These are phyloP conservation scores for Rhorus exstirpatorius DNA, from an alignment of 2,888 invertebrate genomes.

Conservation along the genomic window DNA sequence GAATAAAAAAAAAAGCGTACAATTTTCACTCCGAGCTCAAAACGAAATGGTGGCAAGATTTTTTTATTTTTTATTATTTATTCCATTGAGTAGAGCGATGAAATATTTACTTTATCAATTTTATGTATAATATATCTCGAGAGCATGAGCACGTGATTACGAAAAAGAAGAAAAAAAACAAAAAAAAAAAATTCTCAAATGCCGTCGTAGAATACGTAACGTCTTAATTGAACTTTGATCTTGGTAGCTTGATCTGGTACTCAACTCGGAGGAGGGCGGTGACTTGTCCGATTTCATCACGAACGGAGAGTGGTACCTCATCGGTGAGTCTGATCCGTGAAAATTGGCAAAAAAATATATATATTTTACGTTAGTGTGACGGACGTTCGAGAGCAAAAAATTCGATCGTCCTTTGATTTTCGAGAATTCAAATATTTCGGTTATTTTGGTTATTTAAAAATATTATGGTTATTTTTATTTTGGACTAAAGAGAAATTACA, in stretches of 20 bases:
- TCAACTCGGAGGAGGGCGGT: constrained; percentile 97
- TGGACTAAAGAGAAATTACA: too few species aligned
- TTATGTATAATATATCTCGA: not conserved
- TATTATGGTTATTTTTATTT: not conserved
- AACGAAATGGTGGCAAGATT: constrained; percentile 4
- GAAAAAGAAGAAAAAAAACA: constrained; percentile 17
- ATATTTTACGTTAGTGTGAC: constrained; percentile 25
- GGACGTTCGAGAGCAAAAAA: not conserved
- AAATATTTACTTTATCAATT: not conserved
- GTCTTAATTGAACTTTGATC: constrained; percentile 84
- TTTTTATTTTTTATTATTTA: not conserved
- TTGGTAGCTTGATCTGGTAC: constrained; percentile 96
- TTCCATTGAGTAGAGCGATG: not conserved
- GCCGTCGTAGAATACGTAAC: constrained; percentile 77
- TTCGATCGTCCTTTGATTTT: constrained; percentile 8
- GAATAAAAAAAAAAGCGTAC: constrained; percentile 13
- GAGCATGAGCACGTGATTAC: constrained; percentile 61
- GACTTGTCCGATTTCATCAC: constrained; percentile 99
- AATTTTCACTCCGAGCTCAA: constrained; percentile 20
- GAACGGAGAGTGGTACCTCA: constrained; percentile 99
- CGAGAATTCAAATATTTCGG: not conserved
- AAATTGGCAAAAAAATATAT: constrained; percentile 12
- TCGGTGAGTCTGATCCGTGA: constrained; percentile 91
- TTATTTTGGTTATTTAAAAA: not conserved
- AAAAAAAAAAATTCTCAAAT: constrained; percentile 69